Conservation (phyloP, 2,888 invertebrate species). For the Patella caerulea region DNA sequence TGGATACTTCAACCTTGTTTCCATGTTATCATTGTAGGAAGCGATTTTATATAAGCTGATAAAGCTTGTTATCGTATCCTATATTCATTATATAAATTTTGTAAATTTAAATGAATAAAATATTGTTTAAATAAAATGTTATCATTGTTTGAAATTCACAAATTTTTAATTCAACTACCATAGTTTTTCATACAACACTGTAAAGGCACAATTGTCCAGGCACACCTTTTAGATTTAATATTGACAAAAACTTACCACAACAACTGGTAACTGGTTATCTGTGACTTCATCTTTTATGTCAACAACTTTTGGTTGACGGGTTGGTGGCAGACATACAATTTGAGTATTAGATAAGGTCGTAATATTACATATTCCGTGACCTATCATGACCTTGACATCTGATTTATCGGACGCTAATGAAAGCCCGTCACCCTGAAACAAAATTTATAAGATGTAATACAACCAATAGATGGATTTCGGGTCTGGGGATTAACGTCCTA, state of each 20-base stretch:
- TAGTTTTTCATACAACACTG: too few species aligned
- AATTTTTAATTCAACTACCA: too few species aligned
- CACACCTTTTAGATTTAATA: too few species aligned
- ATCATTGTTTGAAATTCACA: too few species aligned
- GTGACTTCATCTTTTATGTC: slow-evolving; percentile 76
- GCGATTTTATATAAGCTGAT: too few species aligned
- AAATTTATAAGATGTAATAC: background rate
- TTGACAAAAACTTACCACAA: slow-evolving; percentile 77
- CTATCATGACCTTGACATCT: slow-evolving; percentile 94
- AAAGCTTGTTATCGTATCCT: too few species aligned
- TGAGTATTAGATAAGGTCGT: slow-evolving; percentile 93
- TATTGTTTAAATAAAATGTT: too few species aligned
- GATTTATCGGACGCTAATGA: slow-evolving; percentile 93
- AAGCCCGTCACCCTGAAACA: slow-evolving; percentile 86
- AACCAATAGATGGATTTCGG: background rate
- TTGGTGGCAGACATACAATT: slow-evolving; percentile 93
- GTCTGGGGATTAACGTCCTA: background rate
- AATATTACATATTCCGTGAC: slow-evolving; percentile 90
- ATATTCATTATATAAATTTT: too few species aligned
- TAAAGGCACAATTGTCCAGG: too few species aligned
- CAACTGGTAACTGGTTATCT: slow-evolving; percentile 85
- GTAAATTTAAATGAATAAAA: too few species aligned
- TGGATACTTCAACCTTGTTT: too few species aligned
- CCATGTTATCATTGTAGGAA: too few species aligned
- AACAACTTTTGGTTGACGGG: slow-evolving; percentile 81